Evolutionary conservation across 2,888 invertebrate genomes (phyloP).

Genomic region (Tachina grossa): DNA sequence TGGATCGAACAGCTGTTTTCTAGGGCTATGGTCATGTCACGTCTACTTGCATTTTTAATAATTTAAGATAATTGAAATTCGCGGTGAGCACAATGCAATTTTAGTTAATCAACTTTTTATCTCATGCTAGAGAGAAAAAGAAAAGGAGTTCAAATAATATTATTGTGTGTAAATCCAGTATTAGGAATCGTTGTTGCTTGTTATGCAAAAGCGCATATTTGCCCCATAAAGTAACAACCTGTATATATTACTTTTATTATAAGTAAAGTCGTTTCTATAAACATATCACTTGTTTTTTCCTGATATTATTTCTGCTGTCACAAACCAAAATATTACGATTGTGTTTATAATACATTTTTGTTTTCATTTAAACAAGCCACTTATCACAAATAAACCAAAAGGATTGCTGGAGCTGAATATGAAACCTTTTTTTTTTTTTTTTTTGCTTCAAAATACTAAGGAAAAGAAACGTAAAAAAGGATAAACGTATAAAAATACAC

Average conservation of each 20-base stretch:
- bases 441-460: not conserved
- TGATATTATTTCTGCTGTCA: not conserved
- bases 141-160: no score
- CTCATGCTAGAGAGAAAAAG: no score
- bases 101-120: no score
- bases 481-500: conserved; percentile 11
- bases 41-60: no score
- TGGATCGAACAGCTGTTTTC: no score
- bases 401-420: conserved; percentile 8
- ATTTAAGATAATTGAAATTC: no score
- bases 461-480: not conserved
- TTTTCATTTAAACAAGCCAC: conserved; percentile 31
- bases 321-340: not conserved
- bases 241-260: not conserved
- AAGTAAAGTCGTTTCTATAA: no score
- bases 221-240: not conserved
- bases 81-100: no score
- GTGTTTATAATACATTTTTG: not conserved
- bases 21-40: no score
- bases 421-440: conserved; percentile 30
- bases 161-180: no score
- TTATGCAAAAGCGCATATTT: no score
- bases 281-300: not conserved
- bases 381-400: not conserved
- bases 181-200: no score